Evolutionary conservation across 2,888 invertebrate genomes (phyloP), one percentile per base, ranked within the genome.

Genomic region (Mimachlamys varia): DNA sequence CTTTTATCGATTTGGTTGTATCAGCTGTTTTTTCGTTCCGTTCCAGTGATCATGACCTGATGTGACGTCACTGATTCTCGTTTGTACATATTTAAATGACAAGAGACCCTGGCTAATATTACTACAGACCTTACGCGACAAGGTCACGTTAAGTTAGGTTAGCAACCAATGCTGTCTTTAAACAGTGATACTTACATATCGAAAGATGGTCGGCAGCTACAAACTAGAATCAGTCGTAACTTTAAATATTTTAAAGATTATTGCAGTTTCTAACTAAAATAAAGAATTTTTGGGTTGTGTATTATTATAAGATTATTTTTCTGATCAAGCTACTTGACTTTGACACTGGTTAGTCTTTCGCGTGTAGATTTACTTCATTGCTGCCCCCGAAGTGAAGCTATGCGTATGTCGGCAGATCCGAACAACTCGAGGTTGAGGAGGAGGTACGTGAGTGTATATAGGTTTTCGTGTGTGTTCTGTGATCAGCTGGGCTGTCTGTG

Each of bases 401-500:
- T 76, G 76, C 76, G 76, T 76, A 76, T 76, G 76, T 27, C 76
- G 33, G 76, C 76, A 33, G 76, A 76, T 76, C 76, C 76, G 76
- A 76, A 76, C 76, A 76, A 76, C 76, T 33, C 76, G 13, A 76
- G 22, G 62, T 62, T n/a, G n/a, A n/a, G 62, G 76, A 27, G 76
- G 27, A 76, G 76, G 76, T 76, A 76, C 76, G 76, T 76, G 76
- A 33, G 76, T 76, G 10, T n/a, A 27, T 10, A 58, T 76, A 76
- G 27, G 33, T 76, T 27, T 0, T 33, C 12, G 27, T 33, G 17
- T 33, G 33, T 33, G 76, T 15, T 76, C 76, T 15, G 33, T 27
- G 44, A 44, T 13, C 76, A 76, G 76, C 33, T 76, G 76, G 76
- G 76, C 33, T 33, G 33, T 76, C 76, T 10, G 22, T n/a, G 7